Conservation (phyloP, 92 coral and sea anemone species). For the Paragorgia papillata region DNA sequence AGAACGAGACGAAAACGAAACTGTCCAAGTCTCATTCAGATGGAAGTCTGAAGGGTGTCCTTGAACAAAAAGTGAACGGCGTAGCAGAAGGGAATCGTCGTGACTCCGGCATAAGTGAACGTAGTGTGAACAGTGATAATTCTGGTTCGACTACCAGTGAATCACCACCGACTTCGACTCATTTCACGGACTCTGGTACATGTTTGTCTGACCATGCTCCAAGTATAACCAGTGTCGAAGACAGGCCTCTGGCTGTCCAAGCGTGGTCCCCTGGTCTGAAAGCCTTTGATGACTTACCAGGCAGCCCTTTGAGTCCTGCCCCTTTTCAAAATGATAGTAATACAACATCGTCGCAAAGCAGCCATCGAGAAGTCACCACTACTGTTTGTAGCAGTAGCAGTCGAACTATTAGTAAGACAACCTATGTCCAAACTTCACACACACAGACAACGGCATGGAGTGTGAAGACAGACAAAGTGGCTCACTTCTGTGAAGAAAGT, state of each 20-base stretch:
- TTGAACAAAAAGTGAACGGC: slow-evolving; percentile 54
- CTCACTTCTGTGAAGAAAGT: slow-evolving; percentile 10
- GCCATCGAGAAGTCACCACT: background rate
- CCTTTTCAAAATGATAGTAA: background rate
- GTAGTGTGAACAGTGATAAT: slow-evolving; percentile 68
- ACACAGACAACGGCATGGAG: slow-evolving; percentile 28
- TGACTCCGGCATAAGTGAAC: slow-evolving; percentile 97
- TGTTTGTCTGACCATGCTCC: slow-evolving; percentile 36
- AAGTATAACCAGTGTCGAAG: slow-evolving; percentile 39
- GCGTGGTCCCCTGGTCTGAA: slow-evolving; percentile 31
- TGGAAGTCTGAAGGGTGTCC: slow-evolving; percentile 75
- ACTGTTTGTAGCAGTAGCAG: background rate
- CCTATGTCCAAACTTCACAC: slow-evolving; percentile 1
- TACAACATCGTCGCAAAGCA: background rate
- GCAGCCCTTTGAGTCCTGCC: slow-evolving; percentile 35
- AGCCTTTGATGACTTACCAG: background rate
- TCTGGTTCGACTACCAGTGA: slow-evolving; percentile 55
- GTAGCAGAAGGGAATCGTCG: slow-evolving; percentile 63
- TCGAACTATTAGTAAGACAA: background rate
- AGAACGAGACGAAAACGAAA: slow-evolving; percentile 23
- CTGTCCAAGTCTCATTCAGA: slow-evolving; percentile 51
- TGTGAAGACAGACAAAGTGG: slow-evolving; percentile 29
- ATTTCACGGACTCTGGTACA: slow-evolving; percentile 34
- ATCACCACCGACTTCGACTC: slow-evolving; percentile 58
- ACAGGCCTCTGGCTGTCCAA: slow-evolving; percentile 36